phyloP scores from a whole-genome alignment of 2,888 invertebrate species.

The Dasysyrphus tricinctus region DNA sequence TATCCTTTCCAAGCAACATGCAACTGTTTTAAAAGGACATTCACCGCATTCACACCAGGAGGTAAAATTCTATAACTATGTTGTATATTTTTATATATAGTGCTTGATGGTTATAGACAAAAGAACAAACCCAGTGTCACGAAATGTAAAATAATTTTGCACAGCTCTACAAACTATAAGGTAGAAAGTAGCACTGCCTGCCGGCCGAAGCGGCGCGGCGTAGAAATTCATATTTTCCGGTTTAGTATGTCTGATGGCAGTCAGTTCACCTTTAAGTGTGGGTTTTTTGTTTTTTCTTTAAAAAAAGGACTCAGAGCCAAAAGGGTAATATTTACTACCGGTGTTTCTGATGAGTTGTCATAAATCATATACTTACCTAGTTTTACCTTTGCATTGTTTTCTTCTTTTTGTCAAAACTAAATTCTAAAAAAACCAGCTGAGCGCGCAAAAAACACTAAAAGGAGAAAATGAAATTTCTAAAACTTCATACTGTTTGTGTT shows the following conservation, averaged over 20 bases:
- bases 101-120: slow-evolving; percentile 32
- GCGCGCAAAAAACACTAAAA: slow-evolving; percentile 51
- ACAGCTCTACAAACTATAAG: slow-evolving; percentile 9
- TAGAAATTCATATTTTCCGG: slow-evolving; percentile 64
- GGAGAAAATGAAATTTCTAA: slow-evolving; percentile 42
- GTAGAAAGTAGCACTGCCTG: no score
- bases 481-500: slow-evolving; percentile 67
- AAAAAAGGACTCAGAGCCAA: slow-evolving; percentile 17
- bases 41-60: slow-evolving; percentile 70
- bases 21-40: slow-evolving; percentile 64
- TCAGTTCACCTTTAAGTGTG: slow-evolving; percentile 48
- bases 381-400: slow-evolving; percentile 30
- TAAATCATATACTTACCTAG: slow-evolving; percentile 55
- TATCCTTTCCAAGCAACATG: slow-evolving; percentile 34
- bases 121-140: slow-evolving; percentile 36
- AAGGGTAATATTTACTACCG: slow-evolving; percentile 68
- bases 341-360: slow-evolving; percentile 71
- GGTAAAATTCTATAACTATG: slow-evolving; percentile 19
- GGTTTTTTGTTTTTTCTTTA: slow-evolving; percentile 11
- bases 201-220: slow-evolving; percentile 2
- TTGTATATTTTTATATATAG: no score
- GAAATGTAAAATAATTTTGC: slow-evolving; percentile 47
- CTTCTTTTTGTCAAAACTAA: slow-evolving; percentile 13
- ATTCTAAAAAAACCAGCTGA: slow-evolving; percentile 47
- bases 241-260: slow-evolving; percentile 13